These are phyloP conservation scores for Drosophila persimilis DNA, from an alignment of 1,140 invertebrate species.

Conservation along the genomic window DNA sequence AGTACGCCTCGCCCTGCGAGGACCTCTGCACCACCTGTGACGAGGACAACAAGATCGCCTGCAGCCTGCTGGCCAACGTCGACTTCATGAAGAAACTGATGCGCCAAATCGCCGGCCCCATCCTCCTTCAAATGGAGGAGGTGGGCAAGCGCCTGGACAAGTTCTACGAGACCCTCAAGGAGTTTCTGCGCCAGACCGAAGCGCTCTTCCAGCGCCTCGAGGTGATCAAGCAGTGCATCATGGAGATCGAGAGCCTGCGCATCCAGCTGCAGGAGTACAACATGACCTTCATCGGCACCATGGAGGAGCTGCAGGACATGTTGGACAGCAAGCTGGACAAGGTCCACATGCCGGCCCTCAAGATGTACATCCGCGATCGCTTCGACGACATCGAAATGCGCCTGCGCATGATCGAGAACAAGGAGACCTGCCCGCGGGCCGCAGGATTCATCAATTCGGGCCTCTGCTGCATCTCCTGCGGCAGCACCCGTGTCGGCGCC, in stretches of 20 bases:
- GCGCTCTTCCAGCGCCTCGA: slow-evolving; percentile 55
- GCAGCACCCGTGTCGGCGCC: slow-evolving; percentile 49
- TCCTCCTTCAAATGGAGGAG: slow-evolving; percentile 53
- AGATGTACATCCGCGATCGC: slow-evolving; percentile 74
- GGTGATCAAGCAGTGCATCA: slow-evolving; percentile 62
- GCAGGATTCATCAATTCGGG: slow-evolving; percentile 62
- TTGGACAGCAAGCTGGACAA: slow-evolving; percentile 78
- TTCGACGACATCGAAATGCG: slow-evolving; percentile 60
- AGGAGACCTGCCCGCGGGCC: slow-evolving; percentile 61
- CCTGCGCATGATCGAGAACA: slow-evolving; percentile 50
- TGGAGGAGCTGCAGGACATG: slow-evolving; percentile 82
- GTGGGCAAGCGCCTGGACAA: slow-evolving; percentile 31
- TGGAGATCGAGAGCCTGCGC: slow-evolving; percentile 66
- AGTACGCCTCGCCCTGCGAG: slow-evolving; percentile 62
- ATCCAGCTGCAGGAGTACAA: slow-evolving; percentile 59
- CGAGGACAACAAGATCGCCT: slow-evolving; percentile 73
- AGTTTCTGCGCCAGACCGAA: slow-evolving; percentile 49
- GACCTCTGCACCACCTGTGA: slow-evolving; percentile 73
- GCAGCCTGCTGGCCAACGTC: slow-evolving; percentile 59
- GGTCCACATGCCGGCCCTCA: slow-evolving; percentile 72
- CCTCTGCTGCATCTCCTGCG: slow-evolving; percentile 59
- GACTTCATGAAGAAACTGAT: slow-evolving; percentile 75
- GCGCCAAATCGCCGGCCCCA: slow-evolving; percentile 63
- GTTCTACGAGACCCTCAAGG: slow-evolving; percentile 52
- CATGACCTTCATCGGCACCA: slow-evolving; percentile 64